phyloP scores from a whole-genome alignment of 2,888 invertebrate species.

The Drosophila cognata region DNA sequence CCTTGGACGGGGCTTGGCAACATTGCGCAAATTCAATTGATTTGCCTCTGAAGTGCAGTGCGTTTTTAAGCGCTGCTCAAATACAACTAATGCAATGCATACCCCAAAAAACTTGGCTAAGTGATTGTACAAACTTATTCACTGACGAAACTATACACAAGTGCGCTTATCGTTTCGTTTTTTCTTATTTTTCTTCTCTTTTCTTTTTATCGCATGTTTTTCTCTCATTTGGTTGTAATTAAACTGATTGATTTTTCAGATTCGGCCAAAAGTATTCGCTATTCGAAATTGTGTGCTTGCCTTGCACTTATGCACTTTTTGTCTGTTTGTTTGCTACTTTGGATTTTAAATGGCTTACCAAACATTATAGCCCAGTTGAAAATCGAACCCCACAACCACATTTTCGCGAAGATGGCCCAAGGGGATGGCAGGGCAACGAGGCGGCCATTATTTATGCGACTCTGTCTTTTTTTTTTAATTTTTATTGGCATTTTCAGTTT shows the following conservation, averaged over 20 bases:
- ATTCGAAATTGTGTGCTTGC: slow-evolving; percentile 26
- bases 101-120: slow-evolving; percentile 56
- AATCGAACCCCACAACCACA: background rate
- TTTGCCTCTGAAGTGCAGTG: slow-evolving; percentile 62
- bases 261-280: slow-evolving; percentile 18
- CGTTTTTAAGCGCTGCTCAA: slow-evolving; percentile 64
- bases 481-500: slow-evolving; percentile 73
- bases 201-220: background rate
- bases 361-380: slow-evolving; percentile 20
- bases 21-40: slow-evolving; percentile 72
- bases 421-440: background rate
- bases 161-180: background rate
- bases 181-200: background rate
- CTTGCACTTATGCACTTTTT: slow-evolving; percentile 21
- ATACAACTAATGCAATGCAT: slow-evolving; percentile 69
- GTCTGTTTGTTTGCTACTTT: slow-evolving; percentile 30
- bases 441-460: slow-evolving; percentile 56
- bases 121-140: slow-evolving; percentile 51
- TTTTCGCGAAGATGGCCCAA: background rate
- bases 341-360: slow-evolving; percentile 42
- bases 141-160: slow-evolving; percentile 47
- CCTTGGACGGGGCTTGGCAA: slow-evolving; percentile 41
- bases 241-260: slow-evolving; percentile 61
- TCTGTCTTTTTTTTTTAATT: slow-evolving; percentile 48
- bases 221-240: slow-evolving; percentile 48